phyloP scores from a whole-genome alignment of 1,140 invertebrate species.

The Ooceraea biroi region DNA sequence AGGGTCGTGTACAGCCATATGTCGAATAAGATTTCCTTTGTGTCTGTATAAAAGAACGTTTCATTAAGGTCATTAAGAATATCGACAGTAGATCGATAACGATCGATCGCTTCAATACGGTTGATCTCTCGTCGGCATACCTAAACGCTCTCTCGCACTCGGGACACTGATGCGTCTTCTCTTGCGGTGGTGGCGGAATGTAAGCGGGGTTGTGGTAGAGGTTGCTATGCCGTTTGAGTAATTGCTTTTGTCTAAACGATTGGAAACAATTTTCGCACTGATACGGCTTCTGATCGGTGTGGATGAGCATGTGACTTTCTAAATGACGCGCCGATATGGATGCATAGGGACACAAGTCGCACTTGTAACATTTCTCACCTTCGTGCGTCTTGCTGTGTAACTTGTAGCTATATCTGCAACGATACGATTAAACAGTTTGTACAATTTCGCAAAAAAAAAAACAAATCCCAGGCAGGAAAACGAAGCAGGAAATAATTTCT shows the following conservation, averaged over 20 bases:
- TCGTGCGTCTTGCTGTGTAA: slow-evolving; percentile 95
- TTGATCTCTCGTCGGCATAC: slow-evolving; percentile 73
- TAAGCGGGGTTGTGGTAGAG: slow-evolving; percentile 97
- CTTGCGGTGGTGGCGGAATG: slow-evolving; percentile 94
- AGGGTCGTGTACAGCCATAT: slow-evolving; percentile 96
- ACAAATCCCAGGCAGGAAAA: too few relatives aligned
- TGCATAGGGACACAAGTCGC: slow-evolving; percentile 97
- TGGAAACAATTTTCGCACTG: slow-evolving; percentile 94
- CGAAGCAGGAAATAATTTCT: too few relatives aligned
- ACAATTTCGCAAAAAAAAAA: too few relatives aligned
- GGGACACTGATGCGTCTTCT: slow-evolving; percentile 97
- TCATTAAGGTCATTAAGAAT: not conserved
- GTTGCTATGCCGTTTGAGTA: slow-evolving; percentile 96
- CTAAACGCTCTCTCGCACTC: slow-evolving; percentile 94
- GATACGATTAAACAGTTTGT: slow-evolving; percentile 36
- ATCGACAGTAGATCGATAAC: not conserved
- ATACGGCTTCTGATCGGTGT: slow-evolving; percentile 97
- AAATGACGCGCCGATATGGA: slow-evolving; percentile 96
- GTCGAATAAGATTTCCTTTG: slow-evolving; percentile 97
- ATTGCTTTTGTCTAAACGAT: slow-evolving; percentile 95
- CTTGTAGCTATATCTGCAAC: slow-evolving; percentile 90
- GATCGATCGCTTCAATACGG: slow-evolving; percentile 1
- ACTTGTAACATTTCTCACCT: slow-evolving; percentile 99
- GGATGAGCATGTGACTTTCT: slow-evolving; percentile 99
- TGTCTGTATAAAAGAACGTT: slow-evolving; percentile 87